Base-by-base conservation (phyloP, 2,113 vertebrate species). In the Lophura nycthemera region DNA sequence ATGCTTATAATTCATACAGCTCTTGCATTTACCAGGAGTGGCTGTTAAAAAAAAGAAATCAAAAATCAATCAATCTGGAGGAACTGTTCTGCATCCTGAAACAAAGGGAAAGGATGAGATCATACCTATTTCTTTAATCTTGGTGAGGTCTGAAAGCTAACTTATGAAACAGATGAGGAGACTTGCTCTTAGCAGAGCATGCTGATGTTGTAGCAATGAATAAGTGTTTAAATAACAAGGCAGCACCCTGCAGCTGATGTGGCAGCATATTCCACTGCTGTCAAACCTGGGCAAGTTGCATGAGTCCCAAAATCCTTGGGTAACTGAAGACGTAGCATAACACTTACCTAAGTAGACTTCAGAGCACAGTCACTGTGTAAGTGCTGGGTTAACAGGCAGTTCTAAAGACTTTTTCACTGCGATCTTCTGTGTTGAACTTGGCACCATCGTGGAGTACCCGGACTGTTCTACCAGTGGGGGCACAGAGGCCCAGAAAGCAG, bases 21-120 rank as follows among this genome's bases (percentile, higher is more conserved):
- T 45, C 52, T 90, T 18, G 19, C 34, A 43, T 60, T 88, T 67
- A 74, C 40, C 56, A 92, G 29, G 48, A 88, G 60, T 27, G 60
- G 77, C 82, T 76, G 61, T 30, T 60, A 40, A 75, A 83, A 84
- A 45, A 50, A 6, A 36, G 38, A 36, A 52, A 36, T 52, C 81
- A 71, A 20, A 50, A 82, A 86, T 72, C 86, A 88, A 93, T 91
- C 90, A 88, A 83, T 66, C 61, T 78, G 81, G 59, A 94, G 87
- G 82, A 95, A 88, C 93, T 20, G 13, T 16, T 95, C 88, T 95
- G 93, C 86, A 94, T 94, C 90, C 95, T 82, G 92, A 95, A 96
- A 95, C 95, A 96, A 96, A 95, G 76, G 93, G 73, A 83, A 90
- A 83, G 59, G 86, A 76, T 95, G 96, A 97, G 95, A 91, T 96